These are phyloP conservation scores for Lasioglossum pauxillum DNA, from an alignment of 2,888 invertebrate species.

Conservation along the genomic window DNA sequence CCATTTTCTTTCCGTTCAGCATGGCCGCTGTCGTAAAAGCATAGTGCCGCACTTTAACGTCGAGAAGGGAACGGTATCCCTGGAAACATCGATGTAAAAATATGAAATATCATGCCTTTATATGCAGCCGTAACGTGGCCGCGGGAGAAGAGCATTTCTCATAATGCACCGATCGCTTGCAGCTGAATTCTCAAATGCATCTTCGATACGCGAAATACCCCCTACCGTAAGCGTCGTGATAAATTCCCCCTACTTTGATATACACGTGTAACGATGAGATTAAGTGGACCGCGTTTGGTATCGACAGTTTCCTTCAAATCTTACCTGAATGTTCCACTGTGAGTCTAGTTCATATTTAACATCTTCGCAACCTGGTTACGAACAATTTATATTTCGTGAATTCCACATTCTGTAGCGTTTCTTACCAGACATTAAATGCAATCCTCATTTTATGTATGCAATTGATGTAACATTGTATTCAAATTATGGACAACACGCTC, in stretches of 20 bases:
- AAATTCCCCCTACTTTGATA: conserved; percentile 38
- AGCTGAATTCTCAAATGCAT: conserved; percentile 47
- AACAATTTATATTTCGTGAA: not conserved
- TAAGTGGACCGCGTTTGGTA: not conserved
- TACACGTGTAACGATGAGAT: conserved; percentile 1
- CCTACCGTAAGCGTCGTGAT: conserved; percentile 18
- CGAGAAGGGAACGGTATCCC: conserved; percentile 23
- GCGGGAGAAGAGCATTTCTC: not conserved
- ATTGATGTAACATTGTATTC: not conserved
- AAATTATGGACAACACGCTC: not conserved
- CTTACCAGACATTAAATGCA: not conserved
- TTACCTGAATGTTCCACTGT: not conserved
- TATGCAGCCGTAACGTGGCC: not conserved
- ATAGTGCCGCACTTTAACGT: conserved; percentile 9
- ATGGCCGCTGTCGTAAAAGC: conserved; percentile 17
- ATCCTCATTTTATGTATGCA: not conserved
- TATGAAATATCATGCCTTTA: conserved; percentile 30
- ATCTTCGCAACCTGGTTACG: not conserved
- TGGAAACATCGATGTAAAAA: conserved; percentile 19
- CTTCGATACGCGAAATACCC: conserved; percentile 8
- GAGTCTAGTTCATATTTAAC: not conserved
- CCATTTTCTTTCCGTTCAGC: conserved; percentile 3
- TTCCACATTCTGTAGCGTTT: not conserved
- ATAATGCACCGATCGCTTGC: conserved; percentile 8
- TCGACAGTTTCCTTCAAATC: not conserved